Percentiles rank a stretch among this genome's conserved stretches.
phyloP scores from a whole-genome alignment of 2,888 invertebrate species.

The Drosophila mercatorum region DNA sequence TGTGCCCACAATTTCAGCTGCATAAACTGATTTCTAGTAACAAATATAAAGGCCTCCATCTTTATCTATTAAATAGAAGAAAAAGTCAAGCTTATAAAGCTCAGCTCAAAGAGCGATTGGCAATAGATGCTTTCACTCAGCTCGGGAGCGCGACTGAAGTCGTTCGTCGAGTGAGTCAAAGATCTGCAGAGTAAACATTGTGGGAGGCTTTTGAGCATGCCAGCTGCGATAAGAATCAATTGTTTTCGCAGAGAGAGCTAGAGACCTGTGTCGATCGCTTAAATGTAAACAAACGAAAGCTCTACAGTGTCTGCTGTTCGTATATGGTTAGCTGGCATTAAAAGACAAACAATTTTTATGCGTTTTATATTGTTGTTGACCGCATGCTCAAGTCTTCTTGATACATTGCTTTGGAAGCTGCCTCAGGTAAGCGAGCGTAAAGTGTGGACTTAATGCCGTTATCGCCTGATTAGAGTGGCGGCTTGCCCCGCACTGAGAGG shows the following conservation, averaged over 20 bases:
- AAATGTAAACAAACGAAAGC: background rate
- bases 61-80: no score
- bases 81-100: no score
- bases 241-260: background rate
- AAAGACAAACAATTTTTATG: background rate
- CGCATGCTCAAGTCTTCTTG: no score
- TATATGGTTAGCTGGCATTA: background rate
- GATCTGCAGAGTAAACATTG: background rate
- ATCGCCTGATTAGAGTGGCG: no score
- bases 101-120: background rate
- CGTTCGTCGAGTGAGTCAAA: background rate
- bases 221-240: background rate
- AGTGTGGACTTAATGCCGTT: no score
- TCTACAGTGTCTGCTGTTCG: background rate
- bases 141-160: background rate
- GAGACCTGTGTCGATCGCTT: background rate
- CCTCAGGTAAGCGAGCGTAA: background rate
- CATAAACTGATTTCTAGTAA: no score
- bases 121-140: background rate
- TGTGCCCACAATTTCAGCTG: no score
- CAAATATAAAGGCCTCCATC: no score
- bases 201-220: background rate
- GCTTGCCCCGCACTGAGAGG: no score
- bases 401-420: background rate
- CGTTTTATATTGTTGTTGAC: no score